Base-by-base conservation (phyloP, 2,797 vertebrate genomes). In the Pteronotus mesoamericanus region DNA sequence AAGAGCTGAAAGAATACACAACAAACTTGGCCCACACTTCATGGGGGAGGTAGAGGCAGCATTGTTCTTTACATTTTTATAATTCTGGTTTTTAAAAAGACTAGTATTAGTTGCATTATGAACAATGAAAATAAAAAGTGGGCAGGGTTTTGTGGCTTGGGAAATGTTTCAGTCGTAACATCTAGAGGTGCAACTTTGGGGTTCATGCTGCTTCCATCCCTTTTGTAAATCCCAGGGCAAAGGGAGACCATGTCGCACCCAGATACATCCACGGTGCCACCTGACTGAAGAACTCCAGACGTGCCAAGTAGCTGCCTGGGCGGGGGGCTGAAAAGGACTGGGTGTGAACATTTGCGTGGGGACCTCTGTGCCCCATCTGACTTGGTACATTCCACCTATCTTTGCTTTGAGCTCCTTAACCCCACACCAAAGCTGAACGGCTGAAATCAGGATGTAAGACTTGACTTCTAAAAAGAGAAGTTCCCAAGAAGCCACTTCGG, bases 401-500 rank as follows among this genome's bases (percentile, higher is more conserved):
- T 78, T 26, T 46, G 69, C 61, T 55, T 53, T 78, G 80, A 74
- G 86, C 51, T 74, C 93, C 61, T 6, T 71, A 19, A 91, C 85
- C 66, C 42, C 42, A 91, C 2, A 34, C 21, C 39, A 48, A 46
- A 72, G 85, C 0, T 77, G 48, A 85, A 75, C 5, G 57, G 46
- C 75, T 88, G 48, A 80, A 86, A 86, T 66, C 37, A 39, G 57
- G 37, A 92, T 68, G 57, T 34, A 86, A 53, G 68, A 75, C 57
- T 26, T 59, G 55, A 55, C 16, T 79, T 48, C n/a, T 44, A 85
- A 64, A 92, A 90, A 87, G 71, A 61, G 57, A 89, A 83, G 42
- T 69, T 61, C 24, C 68, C 42, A 74, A 72, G 51, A 91, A 75
- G 89, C 37, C 48, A 82, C 18, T 34, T 21, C 66, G 48, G 51